These are phyloP conservation scores for Choloepus hoffmanni DNA, from an alignment of 2,113 vertebrate genomes.

Conservation along the genomic window DNA sequence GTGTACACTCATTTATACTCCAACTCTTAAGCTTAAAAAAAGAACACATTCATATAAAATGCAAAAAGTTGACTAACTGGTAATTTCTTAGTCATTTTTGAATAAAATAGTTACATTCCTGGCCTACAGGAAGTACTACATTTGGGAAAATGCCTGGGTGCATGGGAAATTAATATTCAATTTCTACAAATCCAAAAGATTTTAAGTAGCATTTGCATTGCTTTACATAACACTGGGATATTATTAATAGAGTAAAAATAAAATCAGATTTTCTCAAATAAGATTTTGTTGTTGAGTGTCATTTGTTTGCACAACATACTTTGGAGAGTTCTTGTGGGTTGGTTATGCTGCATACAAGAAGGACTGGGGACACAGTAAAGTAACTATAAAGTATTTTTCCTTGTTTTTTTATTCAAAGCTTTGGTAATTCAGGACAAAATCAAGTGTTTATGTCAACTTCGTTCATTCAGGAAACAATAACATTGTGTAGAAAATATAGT, in stretches of 20 bases:
- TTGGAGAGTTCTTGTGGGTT: background rate
- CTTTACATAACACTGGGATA: background rate
- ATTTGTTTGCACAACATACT: background rate
- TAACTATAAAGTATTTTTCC: background rate
- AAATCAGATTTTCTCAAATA: background rate
- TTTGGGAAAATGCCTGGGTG: background rate
- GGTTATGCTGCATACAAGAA: background rate
- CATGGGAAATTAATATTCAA: background rate
- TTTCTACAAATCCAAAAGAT: background rate
- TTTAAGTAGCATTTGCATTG: background rate
- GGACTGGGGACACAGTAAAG: background rate
- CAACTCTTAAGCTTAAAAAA: background rate
- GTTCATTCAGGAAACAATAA: background rate
- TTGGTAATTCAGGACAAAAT: background rate
- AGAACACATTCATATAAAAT: background rate
- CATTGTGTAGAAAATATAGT: background rate
- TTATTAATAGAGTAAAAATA: background rate
- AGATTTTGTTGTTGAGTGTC: background rate
- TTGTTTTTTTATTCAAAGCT: background rate
- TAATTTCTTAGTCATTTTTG: background rate
- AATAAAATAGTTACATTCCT: background rate
- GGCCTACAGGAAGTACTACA: background rate
- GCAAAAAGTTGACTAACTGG: background rate
- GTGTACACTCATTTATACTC: background rate
- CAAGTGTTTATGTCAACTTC: background rate